Conservation (phyloP, 2,113 vertebrate genomes). For the Brachyistius frenatus region DNA sequence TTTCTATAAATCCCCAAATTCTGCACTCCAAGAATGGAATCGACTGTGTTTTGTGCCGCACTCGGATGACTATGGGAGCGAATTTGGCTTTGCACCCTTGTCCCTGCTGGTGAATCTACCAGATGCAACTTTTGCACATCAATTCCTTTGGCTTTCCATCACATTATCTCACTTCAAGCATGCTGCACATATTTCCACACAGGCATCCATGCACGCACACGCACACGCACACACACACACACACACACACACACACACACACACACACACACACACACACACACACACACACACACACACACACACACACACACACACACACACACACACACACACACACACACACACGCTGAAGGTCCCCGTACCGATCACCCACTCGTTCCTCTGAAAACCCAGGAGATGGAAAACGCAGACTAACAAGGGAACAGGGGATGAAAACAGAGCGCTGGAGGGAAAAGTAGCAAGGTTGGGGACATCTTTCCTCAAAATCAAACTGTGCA, state of each 20-base stretch:
- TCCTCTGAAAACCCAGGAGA: slow-evolving; percentile 65
- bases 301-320: no score
- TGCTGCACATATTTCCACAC: slow-evolving; percentile 30
- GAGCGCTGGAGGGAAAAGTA: slow-evolving; percentile 53
- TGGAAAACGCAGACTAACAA: slow-evolving; percentile 59
- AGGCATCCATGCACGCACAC: background rate
- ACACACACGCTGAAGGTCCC: slow-evolving; percentile 17
- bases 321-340: slow-evolving; percentile 4
- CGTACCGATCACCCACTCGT: slow-evolving; percentile 54
- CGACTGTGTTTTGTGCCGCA: slow-evolving; percentile 33
- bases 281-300: no score
- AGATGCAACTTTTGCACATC: slow-evolving; percentile 49
- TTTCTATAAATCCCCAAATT: slow-evolving; percentile 59
- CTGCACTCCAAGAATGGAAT: slow-evolving; percentile 46
- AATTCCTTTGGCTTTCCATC: slow-evolving; percentile 41
- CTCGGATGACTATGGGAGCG: slow-evolving; percentile 38
- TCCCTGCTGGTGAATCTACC: slow-evolving; percentile 45
- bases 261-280: no score
- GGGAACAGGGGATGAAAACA: slow-evolving; percentile 67
- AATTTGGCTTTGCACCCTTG: slow-evolving; percentile 49
- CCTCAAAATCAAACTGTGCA: slow-evolving; percentile 72
- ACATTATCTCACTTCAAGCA: slow-evolving; percentile 49
- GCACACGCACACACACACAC: no score
- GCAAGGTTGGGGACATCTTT: slow-evolving; percentile 63
- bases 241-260: no score